A percentile compares a stretch with the other conserved stretches of the same genome.
These are phyloP conservation scores for Fopius arisanus DNA, from an alignment of 1,140 invertebrate genomes.

Conservation along the genomic window DNA sequence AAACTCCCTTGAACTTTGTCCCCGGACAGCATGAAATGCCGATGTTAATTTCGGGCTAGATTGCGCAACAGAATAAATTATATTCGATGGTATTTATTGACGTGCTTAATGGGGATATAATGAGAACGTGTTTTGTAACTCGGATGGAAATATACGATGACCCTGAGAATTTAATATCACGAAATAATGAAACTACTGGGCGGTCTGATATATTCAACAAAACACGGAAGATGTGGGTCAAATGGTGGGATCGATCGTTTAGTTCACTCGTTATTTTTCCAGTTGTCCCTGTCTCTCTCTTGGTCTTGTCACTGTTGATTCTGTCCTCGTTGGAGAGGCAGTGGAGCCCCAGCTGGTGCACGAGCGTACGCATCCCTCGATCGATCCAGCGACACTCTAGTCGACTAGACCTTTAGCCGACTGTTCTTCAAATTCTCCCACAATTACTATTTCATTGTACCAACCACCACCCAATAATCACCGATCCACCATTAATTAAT, in stretches of 20 bases:
- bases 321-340: slow-evolving; percentile 9
- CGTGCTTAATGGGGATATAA: no score
- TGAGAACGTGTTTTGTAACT: no score
- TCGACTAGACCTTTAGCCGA: slow-evolving; percentile 7
- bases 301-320: neutral
- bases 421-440: neutral
- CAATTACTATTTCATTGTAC: slow-evolving; percentile 21
- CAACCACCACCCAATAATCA: no score
- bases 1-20: neutral
- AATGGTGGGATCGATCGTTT: slow-evolving; percentile 38
- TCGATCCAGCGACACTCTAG: slow-evolving; percentile 32
- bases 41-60: neutral
- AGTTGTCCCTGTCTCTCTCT: slow-evolving; percentile 3
- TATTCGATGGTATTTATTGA: no score
- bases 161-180: neutral
- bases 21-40: neutral
- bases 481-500: no score
- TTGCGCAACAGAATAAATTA: no score
- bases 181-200: slow-evolving; percentile 26
- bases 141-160: no score
- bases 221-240: slow-evolving; percentile 36
- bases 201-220: slow-evolving; percentile 22
- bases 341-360: slow-evolving; percentile 27
- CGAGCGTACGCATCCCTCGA: slow-evolving; percentile 26
- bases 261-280: slow-evolving; percentile 37